Conservation (phyloP, 1,140 invertebrate genomes). For the Streblospio benedicti region DNA sequence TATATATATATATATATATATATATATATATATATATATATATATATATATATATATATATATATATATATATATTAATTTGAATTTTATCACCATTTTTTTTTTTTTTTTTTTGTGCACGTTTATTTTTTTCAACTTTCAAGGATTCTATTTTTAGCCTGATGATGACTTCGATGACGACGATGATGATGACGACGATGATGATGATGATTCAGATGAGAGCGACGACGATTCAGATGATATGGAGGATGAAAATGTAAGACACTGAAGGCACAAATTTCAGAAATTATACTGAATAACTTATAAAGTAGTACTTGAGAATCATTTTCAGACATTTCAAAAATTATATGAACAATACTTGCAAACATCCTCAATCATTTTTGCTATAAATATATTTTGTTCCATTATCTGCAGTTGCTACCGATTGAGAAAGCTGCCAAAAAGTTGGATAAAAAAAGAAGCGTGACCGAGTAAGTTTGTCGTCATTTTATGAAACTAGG, state of each 20-base stretch:
- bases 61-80: too few relatives aligned
- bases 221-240: constrained; percentile 18
- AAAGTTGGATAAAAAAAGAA: constrained; percentile 66
- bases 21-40: too few relatives aligned
- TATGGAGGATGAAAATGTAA: constrained; percentile 16
- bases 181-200: constrained; percentile 19
- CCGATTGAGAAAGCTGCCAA: constrained; percentile 80
- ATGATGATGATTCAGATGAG: constrained; percentile 17
- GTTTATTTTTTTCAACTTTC: too few relatives aligned
- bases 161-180: constrained; percentile 18
- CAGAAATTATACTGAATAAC: constrained; percentile 22
- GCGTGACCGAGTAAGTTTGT: constrained; percentile 54
- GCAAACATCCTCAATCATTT: neutral
- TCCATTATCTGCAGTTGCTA: constrained; percentile 49
- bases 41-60: too few relatives aligned
- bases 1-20: too few relatives aligned
- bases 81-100: too few relatives aligned
- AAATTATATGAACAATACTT: constrained; percentile 1
- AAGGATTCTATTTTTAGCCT: too few relatives aligned
- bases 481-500: too few relatives aligned
- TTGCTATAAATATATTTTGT: constrained; percentile 1
- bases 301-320: neutral
- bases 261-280: neutral
- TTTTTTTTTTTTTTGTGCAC: too few relatives aligned
- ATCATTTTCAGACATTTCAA: neutral